Base-by-base conservation (phyloP, 2,797 vertebrate genomes). In the Acanthurus leucopareius region DNA sequence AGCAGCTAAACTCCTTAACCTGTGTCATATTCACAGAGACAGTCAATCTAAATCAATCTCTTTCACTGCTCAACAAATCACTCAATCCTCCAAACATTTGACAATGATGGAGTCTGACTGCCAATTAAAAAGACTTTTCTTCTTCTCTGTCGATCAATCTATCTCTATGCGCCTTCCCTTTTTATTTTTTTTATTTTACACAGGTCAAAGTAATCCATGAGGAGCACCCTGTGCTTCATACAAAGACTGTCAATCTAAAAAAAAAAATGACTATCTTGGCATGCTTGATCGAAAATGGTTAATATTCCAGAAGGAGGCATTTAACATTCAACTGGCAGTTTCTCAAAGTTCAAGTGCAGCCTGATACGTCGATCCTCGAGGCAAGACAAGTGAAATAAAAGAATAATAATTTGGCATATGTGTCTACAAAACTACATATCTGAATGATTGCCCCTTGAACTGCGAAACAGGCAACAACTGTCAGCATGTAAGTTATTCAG, bases 121-220 rank as follows among this genome's bases (percentile, higher is more conserved):
- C 57, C 90, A 91, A 90, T 92, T 92, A 90, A 73, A 28, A 71
- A 58, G 70, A 79, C 70, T 77, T 87, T 84, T 88, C 70, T 73
- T 28, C 35, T 49, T 72, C 25, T 68, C 63, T 71, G 64, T 80
- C 85, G 20, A 54, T 89, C 80, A 88, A 53, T 80, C 79, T 38
- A 32, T 79, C 45, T 71, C 64, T 7, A 19, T 16, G 17, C 56
- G 70, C 70, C 74, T 60, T 67, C 52, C 22, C 40, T 62, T 70
- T 77, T 79, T 71, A 38, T 78, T 79, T 82, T 51, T 79, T 77
- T 81, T 52, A 19, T 65, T 72, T 81, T 28, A 45, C 14, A 51
- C 57, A 38, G 72, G 56, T 82, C 51, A 80, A 75, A 79, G 79
- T 60, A 82, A 81, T 75, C 57, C 47, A 63, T 1, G 57, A 69